Evolutionary conservation across 64 coral and sea anemone genomes (phyloP), one percentile per base, ranked within the genome.

Genomic region (Dendronephthya gigantea): DNA sequence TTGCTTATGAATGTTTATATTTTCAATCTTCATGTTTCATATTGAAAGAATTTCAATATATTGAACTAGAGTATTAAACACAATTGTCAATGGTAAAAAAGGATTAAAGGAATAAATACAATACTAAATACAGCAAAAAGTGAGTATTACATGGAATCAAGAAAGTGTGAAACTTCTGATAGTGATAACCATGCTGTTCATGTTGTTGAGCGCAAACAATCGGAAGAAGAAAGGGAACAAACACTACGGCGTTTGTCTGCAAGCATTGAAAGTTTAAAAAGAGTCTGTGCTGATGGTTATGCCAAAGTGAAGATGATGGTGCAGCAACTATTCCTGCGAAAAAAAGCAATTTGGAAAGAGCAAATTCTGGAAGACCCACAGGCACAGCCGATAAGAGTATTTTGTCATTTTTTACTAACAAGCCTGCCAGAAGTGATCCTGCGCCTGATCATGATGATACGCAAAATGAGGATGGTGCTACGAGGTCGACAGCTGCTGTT

Each of bases 161-260:
- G 9, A 6, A 32, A 70, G n/a, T 70, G 66, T 70, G 66, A 70
- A 70, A 70, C 66, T 70, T 70, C 66, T 70, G n/a, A n/a, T 70
- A n/a, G n/a, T 11, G 66, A 7, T n/a, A 32, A 70, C 66, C n/a
- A 70, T 70, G n/a, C 9, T 70, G 66, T 11, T n/a, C 19, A 22
- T 70, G n/a, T 8, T 70, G 66, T 32, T 70, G 66, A 70, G 30
- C 30, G 7, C 17, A 70, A n/a, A 8, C 66, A 70, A 70, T n/a
- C n/a, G n/a, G n/a, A n/a, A n/a, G n/a, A n/a, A n/a, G n/a, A n/a
- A n/a, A n/a, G n/a, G n/a, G n/a, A n/a, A n/a, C n/a, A n/a, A n/a
- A 70, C 66, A 70, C n/a, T 70, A 70, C 66, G 27, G n/a, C 8
- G n/a, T 70, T 25, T 70, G 27, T 70, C 66, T 70, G 66, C n/a